Percentiles rank a stretch among this genome's conserved stretches.
Conservation (phyloP, 1,140 invertebrate species). For the Phenacoccus solenopsis region DNA sequence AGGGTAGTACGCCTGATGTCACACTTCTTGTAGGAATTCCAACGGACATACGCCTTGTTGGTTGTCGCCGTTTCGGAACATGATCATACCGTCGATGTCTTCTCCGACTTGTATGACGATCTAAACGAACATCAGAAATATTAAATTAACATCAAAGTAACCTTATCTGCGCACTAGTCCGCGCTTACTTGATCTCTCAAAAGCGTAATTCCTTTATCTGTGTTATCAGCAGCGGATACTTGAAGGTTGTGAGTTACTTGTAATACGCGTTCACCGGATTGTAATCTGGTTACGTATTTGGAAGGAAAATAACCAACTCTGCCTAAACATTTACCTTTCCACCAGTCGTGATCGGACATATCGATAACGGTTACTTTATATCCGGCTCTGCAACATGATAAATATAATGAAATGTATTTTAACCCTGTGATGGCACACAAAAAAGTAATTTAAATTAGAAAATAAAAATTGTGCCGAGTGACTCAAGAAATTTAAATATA, state of each 20-base stretch:
- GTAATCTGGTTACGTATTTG: slow-evolving; percentile 81
- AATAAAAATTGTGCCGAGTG: too few species aligned
- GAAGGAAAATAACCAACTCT: slow-evolving; percentile 87
- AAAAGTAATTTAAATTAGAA: too few species aligned
- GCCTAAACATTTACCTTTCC: slow-evolving; percentile 88
- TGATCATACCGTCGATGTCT: slow-evolving; percentile 80
- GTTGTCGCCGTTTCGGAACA: slow-evolving; percentile 79
- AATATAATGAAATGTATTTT: too few species aligned
- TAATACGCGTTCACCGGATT: slow-evolving; percentile 74
- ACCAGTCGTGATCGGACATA: slow-evolving; percentile 90
- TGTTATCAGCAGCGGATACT: slow-evolving; percentile 45
- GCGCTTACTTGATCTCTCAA: slow-evolving; percentile 54
- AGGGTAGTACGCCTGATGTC: slow-evolving; percentile 39
- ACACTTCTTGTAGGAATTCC: slow-evolving; percentile 74
- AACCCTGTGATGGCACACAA: too few species aligned
- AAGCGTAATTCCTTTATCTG: slow-evolving; percentile 44
- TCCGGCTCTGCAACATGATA: slow-evolving; percentile 60
- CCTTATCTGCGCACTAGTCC: too few species aligned
- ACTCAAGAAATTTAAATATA: too few species aligned
- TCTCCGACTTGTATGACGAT: slow-evolving; percentile 64
- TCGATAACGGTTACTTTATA: slow-evolving; percentile 91
- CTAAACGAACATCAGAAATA: too few species aligned
- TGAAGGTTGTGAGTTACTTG: slow-evolving; percentile 65
- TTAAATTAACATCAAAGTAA: too few species aligned
- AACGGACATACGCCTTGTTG: slow-evolving; percentile 68